Conservation (phyloP, 2,113 vertebrate species). For the Oenanthe melanoleuca region DNA sequence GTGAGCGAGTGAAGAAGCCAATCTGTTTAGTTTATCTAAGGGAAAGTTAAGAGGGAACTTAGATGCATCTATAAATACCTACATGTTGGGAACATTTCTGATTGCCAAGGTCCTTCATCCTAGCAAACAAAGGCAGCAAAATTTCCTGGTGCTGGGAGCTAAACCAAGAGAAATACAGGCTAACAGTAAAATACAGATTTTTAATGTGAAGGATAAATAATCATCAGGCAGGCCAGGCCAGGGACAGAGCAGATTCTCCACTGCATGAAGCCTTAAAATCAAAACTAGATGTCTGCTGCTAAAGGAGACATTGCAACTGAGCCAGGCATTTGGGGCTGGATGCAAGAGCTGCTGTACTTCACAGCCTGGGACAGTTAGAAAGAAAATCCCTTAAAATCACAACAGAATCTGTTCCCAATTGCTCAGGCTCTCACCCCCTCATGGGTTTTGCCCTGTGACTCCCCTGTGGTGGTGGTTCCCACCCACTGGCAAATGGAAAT, state of each 20-base stretch:
- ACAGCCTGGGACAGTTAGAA: neutral
- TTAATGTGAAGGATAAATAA: conserved; percentile 2
- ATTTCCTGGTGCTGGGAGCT: conserved; percentile 28
- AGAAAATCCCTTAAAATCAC: neutral
- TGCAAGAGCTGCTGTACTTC: neutral
- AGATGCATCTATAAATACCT: conserved; percentile 55
- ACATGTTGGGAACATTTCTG: conserved; percentile 49
- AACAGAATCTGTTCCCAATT: neutral
- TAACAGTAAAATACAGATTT: neutral
- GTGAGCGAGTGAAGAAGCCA: conserved; percentile 10
- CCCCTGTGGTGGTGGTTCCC: neutral
- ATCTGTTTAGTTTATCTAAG: conserved; percentile 61
- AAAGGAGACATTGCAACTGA: neutral
- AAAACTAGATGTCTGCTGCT: neutral
- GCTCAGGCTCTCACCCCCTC: neutral
- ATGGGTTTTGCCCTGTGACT: neutral
- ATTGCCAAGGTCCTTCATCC: conserved; percentile 34
- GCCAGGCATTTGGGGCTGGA: neutral
- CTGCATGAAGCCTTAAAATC: neutral
- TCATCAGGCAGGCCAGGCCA: neutral
- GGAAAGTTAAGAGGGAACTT: conserved; percentile 49
- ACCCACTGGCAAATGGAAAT: neutral
- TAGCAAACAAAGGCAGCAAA: conserved; percentile 45
- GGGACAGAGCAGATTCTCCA: neutral
- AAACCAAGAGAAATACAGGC: neutral